A percentile compares a stretch with the other conserved stretches of the same genome.
phyloP scores from a whole-genome alignment of 2,797 vertebrate genomes.

The Lates japonicus region DNA sequence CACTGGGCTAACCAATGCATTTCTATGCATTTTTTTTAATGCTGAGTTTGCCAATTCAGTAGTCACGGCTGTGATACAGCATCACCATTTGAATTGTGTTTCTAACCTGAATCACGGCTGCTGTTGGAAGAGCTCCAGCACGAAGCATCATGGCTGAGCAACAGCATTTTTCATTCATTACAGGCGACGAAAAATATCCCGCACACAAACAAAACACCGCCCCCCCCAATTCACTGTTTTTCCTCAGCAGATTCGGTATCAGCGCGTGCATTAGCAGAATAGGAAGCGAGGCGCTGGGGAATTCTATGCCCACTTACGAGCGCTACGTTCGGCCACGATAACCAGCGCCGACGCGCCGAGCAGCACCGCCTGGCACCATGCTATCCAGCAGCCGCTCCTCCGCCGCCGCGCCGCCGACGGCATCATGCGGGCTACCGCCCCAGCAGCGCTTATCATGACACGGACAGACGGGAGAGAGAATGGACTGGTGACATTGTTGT shows the following conservation, averaged over 20 bases:
- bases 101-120: constrained; percentile 12
- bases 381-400: constrained; percentile 83
- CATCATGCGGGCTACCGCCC: constrained; percentile 77
- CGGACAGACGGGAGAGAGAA: constrained; percentile 22
- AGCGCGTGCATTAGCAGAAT: not conserved
- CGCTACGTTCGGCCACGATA: constrained; percentile 85
- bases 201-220: not conserved
- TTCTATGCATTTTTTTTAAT: not conserved
- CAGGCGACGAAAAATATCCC: not conserved
- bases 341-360: constrained; percentile 85
- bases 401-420: constrained; percentile 77
- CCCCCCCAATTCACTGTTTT: not conserved
- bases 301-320: constrained; percentile 83
- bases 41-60: constrained; percentile 16
- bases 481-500: constrained; percentile 58
- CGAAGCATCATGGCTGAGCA: constrained; percentile 44
- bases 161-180: constrained; percentile 20
- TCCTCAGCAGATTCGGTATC: not conserved
- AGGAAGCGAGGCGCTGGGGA: not conserved
- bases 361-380: constrained; percentile 85
- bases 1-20: not conserved
- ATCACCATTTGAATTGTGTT: constrained; percentile 10
- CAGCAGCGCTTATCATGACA: constrained; percentile 77
- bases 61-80: constrained; percentile 4
- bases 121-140: constrained; percentile 29